Conservation (phyloP, 1,140 invertebrate genomes). For the Bombus picipes region DNA sequence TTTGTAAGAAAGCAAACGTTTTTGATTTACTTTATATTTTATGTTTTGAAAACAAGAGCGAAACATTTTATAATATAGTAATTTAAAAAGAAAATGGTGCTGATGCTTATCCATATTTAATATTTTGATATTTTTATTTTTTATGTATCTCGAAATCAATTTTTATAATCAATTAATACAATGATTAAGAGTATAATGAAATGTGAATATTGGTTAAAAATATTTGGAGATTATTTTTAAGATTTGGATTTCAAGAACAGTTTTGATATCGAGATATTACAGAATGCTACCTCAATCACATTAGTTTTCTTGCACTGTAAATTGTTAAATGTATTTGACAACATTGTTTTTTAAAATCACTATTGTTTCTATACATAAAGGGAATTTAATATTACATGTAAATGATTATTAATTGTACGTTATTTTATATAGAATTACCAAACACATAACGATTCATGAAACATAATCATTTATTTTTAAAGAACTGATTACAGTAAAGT, state of each 20-base stretch:
- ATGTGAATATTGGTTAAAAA: neutral
- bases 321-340: conserved; percentile 11
- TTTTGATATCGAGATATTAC: neutral
- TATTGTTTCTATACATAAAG: neutral
- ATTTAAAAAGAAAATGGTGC: conserved; percentile 22
- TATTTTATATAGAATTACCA: conserved; percentile 22
- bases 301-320: conserved; percentile 1
- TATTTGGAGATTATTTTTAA: neutral
- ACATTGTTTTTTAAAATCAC: conserved; percentile 4
- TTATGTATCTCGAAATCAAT: neutral
- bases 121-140: conserved; percentile 20
- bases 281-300: conserved; percentile 23
- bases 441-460: neutral
- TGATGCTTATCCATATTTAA: neutral
- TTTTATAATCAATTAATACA: neutral
- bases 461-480: conserved; percentile 39
- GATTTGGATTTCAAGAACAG: neutral
- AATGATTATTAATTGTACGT: neutral
- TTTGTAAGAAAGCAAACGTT: conserved; percentile 5
- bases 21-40: neutral
- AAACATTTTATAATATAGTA: conserved; percentile 17
- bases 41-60: neutral
- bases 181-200: neutral
- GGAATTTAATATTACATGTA: conserved; percentile 11
- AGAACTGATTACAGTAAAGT: conserved; percentile 44